Conservation (phyloP, 1,140 invertebrate genomes). For the Caerostris darwini region DNA sequence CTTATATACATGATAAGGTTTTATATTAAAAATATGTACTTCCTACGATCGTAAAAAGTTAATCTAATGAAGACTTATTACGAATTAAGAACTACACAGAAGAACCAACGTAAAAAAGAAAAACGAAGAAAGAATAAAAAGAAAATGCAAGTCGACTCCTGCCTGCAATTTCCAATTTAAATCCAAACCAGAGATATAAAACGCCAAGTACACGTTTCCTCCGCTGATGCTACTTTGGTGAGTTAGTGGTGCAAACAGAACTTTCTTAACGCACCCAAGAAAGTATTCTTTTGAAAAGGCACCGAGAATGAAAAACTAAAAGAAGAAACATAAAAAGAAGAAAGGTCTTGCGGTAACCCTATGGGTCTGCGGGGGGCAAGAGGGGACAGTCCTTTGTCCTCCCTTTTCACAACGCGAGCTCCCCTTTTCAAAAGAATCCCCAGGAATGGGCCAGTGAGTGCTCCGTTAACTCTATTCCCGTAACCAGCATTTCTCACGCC, state of each 20-base stretch:
- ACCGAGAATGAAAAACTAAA: slow-evolving; percentile 18
- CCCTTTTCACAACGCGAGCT: slow-evolving; percentile 18
- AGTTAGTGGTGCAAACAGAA: slow-evolving; percentile 5
- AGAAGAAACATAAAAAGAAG: slow-evolving; percentile 16
- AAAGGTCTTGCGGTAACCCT: slow-evolving; percentile 21
- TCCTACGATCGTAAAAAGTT: no score
- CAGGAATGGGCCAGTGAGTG: slow-evolving; percentile 36
- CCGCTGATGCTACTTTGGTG: background rate
- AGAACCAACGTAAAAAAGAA: background rate
- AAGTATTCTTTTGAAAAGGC: slow-evolving; percentile 39
- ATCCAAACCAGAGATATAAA: background rate
- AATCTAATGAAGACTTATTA: no score
- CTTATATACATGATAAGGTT: no score
- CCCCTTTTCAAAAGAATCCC: slow-evolving; percentile 66
- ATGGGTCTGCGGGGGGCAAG: background rate
- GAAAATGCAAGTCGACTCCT: background rate
- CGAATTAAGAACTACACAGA: no score
- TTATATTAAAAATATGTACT: no score
- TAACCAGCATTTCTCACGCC: slow-evolving; percentile 63
- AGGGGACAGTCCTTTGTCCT: slow-evolving; percentile 33
- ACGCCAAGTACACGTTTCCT: slow-evolving; percentile 2
- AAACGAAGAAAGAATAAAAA: background rate
- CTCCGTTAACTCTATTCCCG: slow-evolving; percentile 63
- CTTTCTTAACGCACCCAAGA: background rate
- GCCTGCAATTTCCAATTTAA: background rate